phyloP scores from a whole-genome alignment of 2,888 invertebrate genomes.

The Congeria kusceri region DNA sequence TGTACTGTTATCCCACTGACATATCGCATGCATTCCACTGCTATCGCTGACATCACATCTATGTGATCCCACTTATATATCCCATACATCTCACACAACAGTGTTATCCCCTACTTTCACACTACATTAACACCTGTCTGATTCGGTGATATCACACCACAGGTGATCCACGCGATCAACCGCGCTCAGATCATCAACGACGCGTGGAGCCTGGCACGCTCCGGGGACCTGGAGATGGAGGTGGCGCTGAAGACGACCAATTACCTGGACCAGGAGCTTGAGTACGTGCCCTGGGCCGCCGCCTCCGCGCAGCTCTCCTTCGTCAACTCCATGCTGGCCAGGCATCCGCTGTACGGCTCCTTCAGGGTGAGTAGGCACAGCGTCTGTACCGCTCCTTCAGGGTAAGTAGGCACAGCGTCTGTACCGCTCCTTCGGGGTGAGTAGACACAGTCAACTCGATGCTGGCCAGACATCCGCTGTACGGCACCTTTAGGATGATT shows the following conservation, averaged over 20 bases:
- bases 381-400: slow-evolving; percentile 65
- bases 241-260: slow-evolving; percentile 68
- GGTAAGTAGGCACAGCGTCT: slow-evolving; percentile 52
- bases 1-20: too few relatives aligned
- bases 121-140: too few relatives aligned
- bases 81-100: too few relatives aligned
- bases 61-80: too few relatives aligned
- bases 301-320: slow-evolving; percentile 60
- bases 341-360: too few relatives aligned
- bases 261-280: slow-evolving; percentile 69
- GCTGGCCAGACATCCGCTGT: slow-evolving; percentile 63
- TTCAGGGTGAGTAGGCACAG: slow-evolving; percentile 41
- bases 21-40: too few relatives aligned
- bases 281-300: slow-evolving; percentile 71
- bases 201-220: slow-evolving; percentile 87
- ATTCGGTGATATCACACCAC: slow-evolving; percentile 26
- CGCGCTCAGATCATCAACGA: slow-evolving; percentile 96
- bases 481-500: slow-evolving; percentile 70
- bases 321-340: slow-evolving; percentile 30
- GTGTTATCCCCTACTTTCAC: too few relatives aligned
- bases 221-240: slow-evolving; percentile 64
- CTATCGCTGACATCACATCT: too few relatives aligned
- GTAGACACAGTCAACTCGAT: slow-evolving; percentile 60
- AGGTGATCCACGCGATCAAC: slow-evolving; percentile 91
- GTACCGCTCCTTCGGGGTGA: too few relatives aligned